Evolutionary conservation across 2,797 vertebrate species (phyloP), one percentile per base, ranked within the genome.

Genomic region (Hippoglossus hippoglossus): DNA sequence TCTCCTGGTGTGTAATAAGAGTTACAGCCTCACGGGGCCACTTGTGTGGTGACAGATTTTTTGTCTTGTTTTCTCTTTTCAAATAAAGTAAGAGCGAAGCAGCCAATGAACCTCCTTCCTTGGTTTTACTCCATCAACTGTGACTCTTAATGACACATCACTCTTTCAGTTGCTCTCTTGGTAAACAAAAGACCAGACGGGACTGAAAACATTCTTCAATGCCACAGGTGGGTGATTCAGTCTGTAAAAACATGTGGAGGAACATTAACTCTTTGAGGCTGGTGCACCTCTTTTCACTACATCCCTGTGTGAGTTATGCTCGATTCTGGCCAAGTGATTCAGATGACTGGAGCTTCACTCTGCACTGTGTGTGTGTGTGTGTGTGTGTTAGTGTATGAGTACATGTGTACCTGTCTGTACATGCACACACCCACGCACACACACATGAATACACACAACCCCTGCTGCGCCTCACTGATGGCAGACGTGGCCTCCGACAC

Each of bases 401-500:
- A n/a, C n/a, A n/a, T n/a, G n/a, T 71, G 54, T 71, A 26, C 65
- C 26, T 78, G 75, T 41, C 55, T 36, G 39, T 63, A 49, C 57
- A 64, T 3, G 51, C 52, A 68, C 56, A 67, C 6, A 47, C 61
- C 54, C 52, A 71, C 60, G 53, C 31, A 69, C 52, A 60, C 52
- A 60, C 49, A 31, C 75, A 80, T 63, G 59, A 69, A 21, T 19
- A 49, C 47, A 49, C 47, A 49, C 47, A 49, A n/a, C 60, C 49
- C 61, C 65, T 55, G 58, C 74, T 77, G 66, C 49, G 58, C 68
- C 46, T 50, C 15, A 34, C 79, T 44, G 78, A 85, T 69, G 81
- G 75, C 90, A 89, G 86, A 89, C 87, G 13, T 67, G 61, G 69
- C 75, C 84, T 90, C 85, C 88, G 44, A 76, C 26, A 71, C 85